Evolutionary conservation across 2,797 vertebrate species (phyloP).

Genomic region (Macropodus opercularis): DNA sequence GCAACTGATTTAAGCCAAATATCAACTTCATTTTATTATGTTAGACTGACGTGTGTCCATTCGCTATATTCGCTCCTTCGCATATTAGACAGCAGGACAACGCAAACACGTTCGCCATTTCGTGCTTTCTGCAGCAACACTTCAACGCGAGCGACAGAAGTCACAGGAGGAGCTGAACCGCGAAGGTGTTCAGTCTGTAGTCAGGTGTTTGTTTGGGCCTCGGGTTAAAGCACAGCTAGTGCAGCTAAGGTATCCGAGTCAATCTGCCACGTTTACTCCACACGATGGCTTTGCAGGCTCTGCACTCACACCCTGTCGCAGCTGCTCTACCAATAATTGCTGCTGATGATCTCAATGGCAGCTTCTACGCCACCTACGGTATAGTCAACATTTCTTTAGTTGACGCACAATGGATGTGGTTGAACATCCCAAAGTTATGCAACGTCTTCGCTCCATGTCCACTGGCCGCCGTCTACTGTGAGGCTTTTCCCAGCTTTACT

Average conservation of each 20-base stretch:
- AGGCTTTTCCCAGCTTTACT: conserved; percentile 1
- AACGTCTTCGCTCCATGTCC: conserved; percentile 15
- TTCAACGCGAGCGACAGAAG: conserved; percentile 47
- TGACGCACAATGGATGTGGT: conserved; percentile 6
- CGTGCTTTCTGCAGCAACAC: conserved; percentile 47
- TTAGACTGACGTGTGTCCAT: too few species aligned
- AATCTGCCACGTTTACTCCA: conserved; percentile 49
- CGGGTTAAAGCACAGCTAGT: conserved; percentile 15
- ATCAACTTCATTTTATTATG: too few species aligned
- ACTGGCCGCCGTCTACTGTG: background rate
- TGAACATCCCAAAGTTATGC: conserved; percentile 5
- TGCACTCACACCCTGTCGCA: conserved; percentile 42
- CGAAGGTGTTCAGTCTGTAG: conserved; percentile 13
- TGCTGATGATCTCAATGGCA: conserved; percentile 27
- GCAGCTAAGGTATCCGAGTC: conserved; percentile 46
- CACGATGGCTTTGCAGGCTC: conserved; percentile 28
- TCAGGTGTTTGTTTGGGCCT: conserved; percentile 32
- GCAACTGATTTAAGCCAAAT: too few species aligned
- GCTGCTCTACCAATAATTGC: conserved; percentile 1
- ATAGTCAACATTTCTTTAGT: conserved; percentile 9
- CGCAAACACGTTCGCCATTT: conserved; percentile 41
- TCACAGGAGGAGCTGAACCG: conserved; percentile 21
- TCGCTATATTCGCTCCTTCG: too few species aligned
- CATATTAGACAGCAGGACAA: conserved; percentile 41
- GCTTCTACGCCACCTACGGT: background rate